Evolutionary conservation across 2,888 invertebrate genomes (phyloP).

Genomic region (Physocephala rufipes): DNA sequence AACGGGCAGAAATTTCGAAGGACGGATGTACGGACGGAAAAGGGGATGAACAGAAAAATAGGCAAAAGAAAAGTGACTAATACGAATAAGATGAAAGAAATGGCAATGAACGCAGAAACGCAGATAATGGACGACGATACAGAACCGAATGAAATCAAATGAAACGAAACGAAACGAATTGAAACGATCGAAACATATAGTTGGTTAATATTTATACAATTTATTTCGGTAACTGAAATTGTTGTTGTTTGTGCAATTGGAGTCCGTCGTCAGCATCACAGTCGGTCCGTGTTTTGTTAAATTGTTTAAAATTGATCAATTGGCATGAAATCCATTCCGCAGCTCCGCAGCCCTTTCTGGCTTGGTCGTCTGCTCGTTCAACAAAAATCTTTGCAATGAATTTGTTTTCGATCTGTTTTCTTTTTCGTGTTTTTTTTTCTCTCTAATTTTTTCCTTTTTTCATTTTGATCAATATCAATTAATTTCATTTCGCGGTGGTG

Average conservation of each 20-base stretch:
- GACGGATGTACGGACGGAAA: not conserved
- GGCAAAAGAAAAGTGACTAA: no score
- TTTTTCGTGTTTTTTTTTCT: no score
- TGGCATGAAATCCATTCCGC: slow-evolving; percentile 22
- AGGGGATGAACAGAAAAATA: not conserved
- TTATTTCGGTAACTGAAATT: slow-evolving; percentile 28
- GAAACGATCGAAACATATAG: no score
- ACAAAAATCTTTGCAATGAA: slow-evolving; percentile 53
- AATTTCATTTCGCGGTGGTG: slow-evolving; percentile 48
- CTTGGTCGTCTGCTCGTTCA: no score
- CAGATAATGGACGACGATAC: no score
- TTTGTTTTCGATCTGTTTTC: no score
- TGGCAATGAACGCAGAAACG: no score
- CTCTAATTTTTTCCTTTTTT: no score
- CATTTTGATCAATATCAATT: slow-evolving; percentile 59
- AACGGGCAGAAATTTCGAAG: not conserved
- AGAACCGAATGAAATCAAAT: no score
- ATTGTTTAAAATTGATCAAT: slow-evolving; percentile 32
- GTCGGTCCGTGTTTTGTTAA: slow-evolving; percentile 19
- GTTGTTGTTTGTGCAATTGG: slow-evolving; percentile 25
- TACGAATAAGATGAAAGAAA: not conserved
- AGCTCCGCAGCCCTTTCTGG: no score
- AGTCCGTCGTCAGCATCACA: not conserved
- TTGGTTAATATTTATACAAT: slow-evolving; percentile 28
- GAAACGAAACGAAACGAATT: not conserved